Evolutionary conservation across 64 coral and sea anemone genomes (phyloP), one percentile per base, ranked within the genome.

Genomic region (Montipora efflorescens): DNA sequence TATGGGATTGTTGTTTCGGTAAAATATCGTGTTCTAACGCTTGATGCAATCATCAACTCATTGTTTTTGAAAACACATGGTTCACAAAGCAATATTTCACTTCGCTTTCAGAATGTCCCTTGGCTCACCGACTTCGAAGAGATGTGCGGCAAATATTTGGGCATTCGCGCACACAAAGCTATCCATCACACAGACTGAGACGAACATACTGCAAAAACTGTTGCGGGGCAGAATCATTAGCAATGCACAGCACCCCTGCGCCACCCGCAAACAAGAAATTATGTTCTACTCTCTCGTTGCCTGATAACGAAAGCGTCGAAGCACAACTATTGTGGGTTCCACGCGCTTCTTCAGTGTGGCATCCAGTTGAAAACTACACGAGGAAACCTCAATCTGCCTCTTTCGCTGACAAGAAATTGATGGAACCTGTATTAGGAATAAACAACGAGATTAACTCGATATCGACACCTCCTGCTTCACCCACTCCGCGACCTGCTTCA

Each of bases 41-140:
- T 92, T 86, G 88, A 88, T 96, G 76, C 64, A 91, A 87, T 94
- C 81, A 89, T 89, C 80, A 83, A 78, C 77, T 84, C 57, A 59
- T 89, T 91, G 81, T 94, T 94, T 94, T 94, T 87, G 77, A 84
- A 76, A 95, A 98, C 96, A 98, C 96, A 98, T 98, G 96, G 90
- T 80, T 91, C 74, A 90, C 47, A 55, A 89, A 84, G 88, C 58
- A 82, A 82, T 88, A 78, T 88, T 77, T 53, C 48, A 8, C 77
- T 92, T 88, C 87, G 79, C 61, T 94, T 90, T 92, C 77, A 98
- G 96, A 98, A 78, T 85, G 89, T 48, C 87, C 25, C 47, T 70
- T 95, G 72, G 88, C 36, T 14, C 44, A 67, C 59, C 67, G 86
- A 48, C 71, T 95, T 15, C 71, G 89, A 74, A 75, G 76, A 43